These are phyloP conservation scores for Dichetophora obliterata DNA, from an alignment of 2,888 invertebrate species.

Conservation along the genomic window DNA sequence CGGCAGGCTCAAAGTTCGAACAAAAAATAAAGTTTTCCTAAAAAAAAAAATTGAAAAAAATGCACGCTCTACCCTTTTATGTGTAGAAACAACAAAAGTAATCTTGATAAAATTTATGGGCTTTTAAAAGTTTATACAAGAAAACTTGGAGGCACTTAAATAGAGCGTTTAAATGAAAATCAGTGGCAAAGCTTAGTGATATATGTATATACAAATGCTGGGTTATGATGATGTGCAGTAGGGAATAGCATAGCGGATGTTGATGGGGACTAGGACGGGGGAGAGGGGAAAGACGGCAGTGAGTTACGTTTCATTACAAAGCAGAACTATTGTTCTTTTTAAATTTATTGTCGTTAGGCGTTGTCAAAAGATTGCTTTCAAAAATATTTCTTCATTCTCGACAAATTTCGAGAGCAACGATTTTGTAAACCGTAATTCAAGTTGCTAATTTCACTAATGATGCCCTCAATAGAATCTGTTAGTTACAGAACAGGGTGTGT, in stretches of 20 bases:
- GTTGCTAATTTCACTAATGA: too few relatives aligned
- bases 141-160: slow-evolving; percentile 30
- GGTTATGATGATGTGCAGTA: neutral
- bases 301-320: slow-evolving; percentile 12
- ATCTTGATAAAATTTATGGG: slow-evolving; percentile 32
- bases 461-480: too few relatives aligned
- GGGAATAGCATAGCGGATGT: neutral
- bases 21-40: neutral
- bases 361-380: neutral
- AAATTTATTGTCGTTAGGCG: slow-evolving; percentile 56
- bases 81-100: slow-evolving; percentile 21
- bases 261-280: too few relatives aligned
- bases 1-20: neutral
- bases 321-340: slow-evolving; percentile 38
- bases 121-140: slow-evolving; percentile 18
- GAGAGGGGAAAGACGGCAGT: neutral
- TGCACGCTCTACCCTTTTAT: slow-evolving; percentile 38
- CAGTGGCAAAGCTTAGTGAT: slow-evolving; percentile 8
- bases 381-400: too few relatives aligned
- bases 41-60: neutral
- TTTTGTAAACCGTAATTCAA: too few relatives aligned
- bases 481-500: too few relatives aligned
- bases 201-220: neutral
- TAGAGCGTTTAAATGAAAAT: slow-evolving; percentile 38
- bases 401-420: too few relatives aligned